Conservation (phyloP, 2,888 invertebrate genomes). For the Hemicrepidius hirtus region DNA sequence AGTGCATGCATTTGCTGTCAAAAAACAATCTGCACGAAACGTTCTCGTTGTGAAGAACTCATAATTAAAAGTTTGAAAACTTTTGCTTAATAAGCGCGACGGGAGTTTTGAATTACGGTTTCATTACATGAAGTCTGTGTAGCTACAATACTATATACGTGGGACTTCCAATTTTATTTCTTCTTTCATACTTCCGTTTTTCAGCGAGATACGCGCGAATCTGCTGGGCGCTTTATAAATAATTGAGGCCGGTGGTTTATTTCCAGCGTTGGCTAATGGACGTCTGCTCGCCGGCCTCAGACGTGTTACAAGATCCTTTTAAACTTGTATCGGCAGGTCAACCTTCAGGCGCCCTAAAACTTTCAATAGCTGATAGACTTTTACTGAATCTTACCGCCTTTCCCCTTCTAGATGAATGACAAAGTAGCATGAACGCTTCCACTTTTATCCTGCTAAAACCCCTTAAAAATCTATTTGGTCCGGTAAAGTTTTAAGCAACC, state of each 20-base stretch:
- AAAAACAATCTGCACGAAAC: conserved; percentile 45
- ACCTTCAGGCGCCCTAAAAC: conserved; percentile 50
- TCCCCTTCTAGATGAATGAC: conserved; percentile 37
- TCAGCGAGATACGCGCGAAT: conserved; percentile 5
- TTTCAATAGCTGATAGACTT: conserved; percentile 48
- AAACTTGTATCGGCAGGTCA: conserved; percentile 58
- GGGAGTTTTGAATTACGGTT: conserved; percentile 54
- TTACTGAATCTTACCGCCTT: conserved; percentile 23
- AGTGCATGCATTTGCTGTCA: conserved; percentile 29
- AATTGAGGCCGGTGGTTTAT: conserved; percentile 52
- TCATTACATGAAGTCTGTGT: conserved; percentile 49
- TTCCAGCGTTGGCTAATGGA: conserved; percentile 54
- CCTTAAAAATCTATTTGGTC: conserved; percentile 40
- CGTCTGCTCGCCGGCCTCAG: conserved; percentile 54
- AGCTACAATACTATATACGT: conserved; percentile 33
- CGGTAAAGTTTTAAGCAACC: conserved; percentile 30
- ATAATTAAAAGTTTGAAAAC: conserved; percentile 59
- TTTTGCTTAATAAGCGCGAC: conserved; percentile 56
- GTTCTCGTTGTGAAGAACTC: conserved; percentile 56
- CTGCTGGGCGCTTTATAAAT: conserved; percentile 46
- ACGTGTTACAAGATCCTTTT: conserved; percentile 58
- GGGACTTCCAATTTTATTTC: conserved; percentile 34
- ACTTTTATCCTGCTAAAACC: conserved; percentile 18
- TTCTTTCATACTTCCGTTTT: conserved; percentile 5
- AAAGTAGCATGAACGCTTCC: conserved; percentile 25